Evolutionary conservation across 2,888 invertebrate species (phyloP), one percentile per base, ranked within the genome.

Genomic region (Drosophila fungiperda): DNA sequence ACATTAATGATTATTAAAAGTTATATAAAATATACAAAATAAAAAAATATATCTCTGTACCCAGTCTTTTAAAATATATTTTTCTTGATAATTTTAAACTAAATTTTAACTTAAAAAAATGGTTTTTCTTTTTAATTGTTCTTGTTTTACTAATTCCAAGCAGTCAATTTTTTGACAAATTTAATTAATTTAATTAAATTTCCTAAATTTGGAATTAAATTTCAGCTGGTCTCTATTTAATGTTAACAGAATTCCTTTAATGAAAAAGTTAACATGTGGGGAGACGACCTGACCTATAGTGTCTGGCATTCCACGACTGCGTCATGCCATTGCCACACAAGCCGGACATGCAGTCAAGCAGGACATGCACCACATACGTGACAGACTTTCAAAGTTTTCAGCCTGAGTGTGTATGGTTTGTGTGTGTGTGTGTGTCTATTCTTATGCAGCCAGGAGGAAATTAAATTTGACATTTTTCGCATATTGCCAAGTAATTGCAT

Each of bases 381-480:
- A 61, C 33, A 49, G 23, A 55, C 54, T 49, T 59, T 63, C 23
- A 32, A 29, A 23, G 23, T 20, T 50, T 55, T 20, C 38, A 57
- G 40, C 9, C 15, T 0, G 45, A 20, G 48, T 17, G 20, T 0
- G 23, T 23, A 15, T 17, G 20, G 26, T 20, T 8, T 20, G 11
- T 61, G n/a, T 38, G 20, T 48, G 55, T 61, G 54, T 63, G 45
- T 40, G 42, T 29, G 42, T 38, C 35, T 60, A 32, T 40, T 63
- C 23, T 38, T 20, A 29, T 36, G 15, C 38, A 36, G 9, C 33
- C 35, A 11, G 15, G 55, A 62, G 55, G 68, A 73, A 76, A 88
- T 83, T 78, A 68, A 80, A 87, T 88, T 86, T 78, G 23, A 78
- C 73, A 78, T 83, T 65, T 69, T 73, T 83, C 76, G 76, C 78